Base-by-base conservation (phyloP, 2,113 vertebrate genomes). In the Labeo rohita region DNA sequence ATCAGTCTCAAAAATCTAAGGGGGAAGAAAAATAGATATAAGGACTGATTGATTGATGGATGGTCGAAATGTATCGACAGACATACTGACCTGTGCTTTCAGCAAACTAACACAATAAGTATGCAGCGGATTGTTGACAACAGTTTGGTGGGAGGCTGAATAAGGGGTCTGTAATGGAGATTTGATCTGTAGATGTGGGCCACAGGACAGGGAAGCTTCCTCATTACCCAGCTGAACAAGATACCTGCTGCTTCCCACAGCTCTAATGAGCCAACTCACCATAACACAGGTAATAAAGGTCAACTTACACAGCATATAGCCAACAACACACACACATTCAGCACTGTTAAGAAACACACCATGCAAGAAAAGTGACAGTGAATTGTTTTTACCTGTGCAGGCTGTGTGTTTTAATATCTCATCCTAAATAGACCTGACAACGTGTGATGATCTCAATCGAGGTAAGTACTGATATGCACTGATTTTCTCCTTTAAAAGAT, bases 201-300 rank as follows among this genome's bases (percentile, higher is more conserved):
- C 88, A 85, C 84, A 91, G 93, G 94, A 95, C 91, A 92, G 91
- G 90, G 90, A 90, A 89, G 92, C 90, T 92, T 89, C 92, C 93
- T 96, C 92, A 93, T 94, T 95, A 95, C 93, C 92, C 89, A 92
- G 93, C 92, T 89, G 91, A 90, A 85, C 70, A 36, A 63, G 83
- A 68, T 90, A 88, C 89, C 63, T 88, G 88, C 89, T 90, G 92
- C 90, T 95, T 94, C 93, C 93, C 90, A 89, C 92, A 91, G 94
- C 91, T 92, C 93, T 96, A 95, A 94, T 95, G 95, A 95, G 93
- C 90, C 93, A 89, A 82, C 89, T 92, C 91, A 86, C 89, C 88
- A 87, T 93, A 94, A 93, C 91, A 43, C 87, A 90, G 89, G 88
- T 93, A 94, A 94, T 93, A 88, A 90, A 95, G 92, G 92, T 95